Conservation (phyloP, 2,888 invertebrate genomes). For the Exephanes ischioxanthus region DNA sequence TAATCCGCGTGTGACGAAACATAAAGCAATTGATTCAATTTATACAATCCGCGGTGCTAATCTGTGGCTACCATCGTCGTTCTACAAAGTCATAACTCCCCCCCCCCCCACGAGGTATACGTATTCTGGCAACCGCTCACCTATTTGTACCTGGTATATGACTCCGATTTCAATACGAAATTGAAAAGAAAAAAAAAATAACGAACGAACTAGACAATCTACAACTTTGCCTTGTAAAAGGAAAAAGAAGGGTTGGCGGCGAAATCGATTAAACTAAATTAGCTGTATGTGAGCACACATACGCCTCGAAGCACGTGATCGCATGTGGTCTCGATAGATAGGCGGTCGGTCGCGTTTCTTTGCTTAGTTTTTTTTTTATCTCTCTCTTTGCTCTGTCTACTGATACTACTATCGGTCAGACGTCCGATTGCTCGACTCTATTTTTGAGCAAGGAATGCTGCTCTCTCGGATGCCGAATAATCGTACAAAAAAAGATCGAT, state of each 20-base stretch:
- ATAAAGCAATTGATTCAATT: constrained; percentile 23
- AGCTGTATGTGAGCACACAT: constrained; percentile 17
- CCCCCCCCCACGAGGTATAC: constrained; percentile 2
- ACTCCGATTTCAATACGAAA: constrained; percentile 26
- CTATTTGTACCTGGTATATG: constrained; percentile 49
- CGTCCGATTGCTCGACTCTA: constrained; percentile 12
- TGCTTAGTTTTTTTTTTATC: background rate
- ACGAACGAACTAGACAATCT: constrained; percentile 6
- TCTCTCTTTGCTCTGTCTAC: constrained; percentile 10
- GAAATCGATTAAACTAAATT: constrained; percentile 25
- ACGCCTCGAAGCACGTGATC: constrained; percentile 38
- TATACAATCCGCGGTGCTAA: constrained; percentile 9
- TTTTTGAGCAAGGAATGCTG: constrained; percentile 20
- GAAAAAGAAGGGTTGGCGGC: constrained; percentile 3
- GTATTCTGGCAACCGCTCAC: constrained; percentile 27
- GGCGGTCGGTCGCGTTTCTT: constrained; percentile 29
- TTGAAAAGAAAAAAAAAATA: constrained; percentile 16
- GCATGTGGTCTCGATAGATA: constrained; percentile 24
- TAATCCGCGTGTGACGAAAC: constrained; percentile 52
- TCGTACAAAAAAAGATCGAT: constrained; percentile 52
- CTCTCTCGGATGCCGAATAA: constrained; percentile 24
- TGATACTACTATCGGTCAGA: constrained; percentile 25
- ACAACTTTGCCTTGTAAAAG: constrained; percentile 10
- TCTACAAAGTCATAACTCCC: background rate
- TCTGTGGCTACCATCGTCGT: constrained; percentile 27